These are phyloP conservation scores for Meles meles DNA, from an alignment of 2,113 vertebrate genomes.

Conservation along the genomic window DNA sequence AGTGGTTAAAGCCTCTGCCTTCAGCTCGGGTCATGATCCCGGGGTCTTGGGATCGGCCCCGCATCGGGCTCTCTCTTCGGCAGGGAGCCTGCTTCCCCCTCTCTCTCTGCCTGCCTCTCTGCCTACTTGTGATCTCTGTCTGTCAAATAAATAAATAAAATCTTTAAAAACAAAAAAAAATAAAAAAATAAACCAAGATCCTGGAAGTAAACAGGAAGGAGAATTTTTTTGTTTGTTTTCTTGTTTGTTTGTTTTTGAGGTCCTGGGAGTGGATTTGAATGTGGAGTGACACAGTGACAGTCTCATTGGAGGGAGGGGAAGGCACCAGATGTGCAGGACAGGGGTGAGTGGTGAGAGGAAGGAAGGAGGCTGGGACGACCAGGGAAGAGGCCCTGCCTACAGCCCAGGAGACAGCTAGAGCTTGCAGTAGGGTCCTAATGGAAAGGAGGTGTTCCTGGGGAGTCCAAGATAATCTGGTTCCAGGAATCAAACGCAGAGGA, in stretches of 20 bases:
- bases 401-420: neutral
- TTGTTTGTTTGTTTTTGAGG: neutral
- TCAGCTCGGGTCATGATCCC: too few relatives aligned
- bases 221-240: neutral
- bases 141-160: too few relatives aligned
- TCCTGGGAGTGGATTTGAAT: neutral
- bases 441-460: neutral
- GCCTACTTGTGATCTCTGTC: too few relatives aligned
- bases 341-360: neutral
- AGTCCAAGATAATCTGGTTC: neutral
- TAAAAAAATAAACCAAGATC: neutral
- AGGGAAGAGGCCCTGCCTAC: neutral
- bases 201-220: neutral
- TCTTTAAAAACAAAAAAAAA: too few relatives aligned
- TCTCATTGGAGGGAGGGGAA: neutral
- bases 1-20: too few relatives aligned
- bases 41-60: too few relatives aligned
- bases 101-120: too few relatives aligned
- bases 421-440: fast-evolving
- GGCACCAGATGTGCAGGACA: neutral
- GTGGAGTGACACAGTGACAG: neutral
- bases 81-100: too few relatives aligned
- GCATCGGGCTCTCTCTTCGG: too few relatives aligned
- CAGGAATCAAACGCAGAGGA: neutral
- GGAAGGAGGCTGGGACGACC: too few relatives aligned